Evolutionary conservation across 64 coral and sea anemone species (phyloP).

Genomic region (Porites lutea): DNA sequence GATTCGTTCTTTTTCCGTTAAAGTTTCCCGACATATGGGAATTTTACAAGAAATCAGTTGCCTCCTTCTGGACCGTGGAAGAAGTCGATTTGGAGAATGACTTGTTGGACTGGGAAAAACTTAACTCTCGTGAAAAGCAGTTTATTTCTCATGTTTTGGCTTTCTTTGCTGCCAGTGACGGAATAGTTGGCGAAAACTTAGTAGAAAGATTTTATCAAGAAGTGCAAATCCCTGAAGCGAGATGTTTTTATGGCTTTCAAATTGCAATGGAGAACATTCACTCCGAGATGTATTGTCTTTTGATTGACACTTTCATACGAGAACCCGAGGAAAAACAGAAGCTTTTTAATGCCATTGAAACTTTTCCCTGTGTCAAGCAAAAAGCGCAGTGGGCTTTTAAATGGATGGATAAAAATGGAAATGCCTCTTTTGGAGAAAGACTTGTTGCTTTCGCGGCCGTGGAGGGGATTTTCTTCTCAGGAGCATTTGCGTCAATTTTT

Average conservation of each 20-base stretch:
- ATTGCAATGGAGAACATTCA: slow-evolving; percentile 92
- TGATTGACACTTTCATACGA: slow-evolving; percentile 81
- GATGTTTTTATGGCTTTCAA: slow-evolving; percentile 93
- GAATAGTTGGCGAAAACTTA: slow-evolving; percentile 83
- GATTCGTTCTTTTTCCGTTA: slow-evolving; percentile 83
- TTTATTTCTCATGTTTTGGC: slow-evolving; percentile 79
- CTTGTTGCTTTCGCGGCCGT: slow-evolving; percentile 86
- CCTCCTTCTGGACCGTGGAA: slow-evolving; percentile 89
- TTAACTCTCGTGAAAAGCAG: slow-evolving; percentile 56
- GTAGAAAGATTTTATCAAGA: slow-evolving; percentile 76
- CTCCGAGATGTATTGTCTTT: slow-evolving; percentile 82
- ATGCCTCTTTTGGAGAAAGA: slow-evolving; percentile 78
- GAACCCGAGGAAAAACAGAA: slow-evolving; percentile 78
- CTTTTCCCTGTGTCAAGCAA: slow-evolving; percentile 74
- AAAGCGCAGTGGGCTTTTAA: slow-evolving; percentile 82
- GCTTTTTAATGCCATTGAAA: slow-evolving; percentile 86
- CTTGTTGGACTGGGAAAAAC: slow-evolving; percentile 55
- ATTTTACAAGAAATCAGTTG: slow-evolving; percentile 81
- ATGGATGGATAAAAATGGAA: slow-evolving; percentile 71
- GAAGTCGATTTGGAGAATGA: slow-evolving; percentile 79
- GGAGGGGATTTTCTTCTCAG: slow-evolving; percentile 85
- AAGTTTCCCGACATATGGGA: slow-evolving; percentile 79
- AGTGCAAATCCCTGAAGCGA: slow-evolving; percentile 84
- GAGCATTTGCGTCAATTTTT: slow-evolving; percentile 86
- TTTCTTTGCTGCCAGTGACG: slow-evolving; percentile 87